phyloP scores from a whole-genome alignment of 2,888 invertebrate genomes.

The Athetis lepigone region DNA sequence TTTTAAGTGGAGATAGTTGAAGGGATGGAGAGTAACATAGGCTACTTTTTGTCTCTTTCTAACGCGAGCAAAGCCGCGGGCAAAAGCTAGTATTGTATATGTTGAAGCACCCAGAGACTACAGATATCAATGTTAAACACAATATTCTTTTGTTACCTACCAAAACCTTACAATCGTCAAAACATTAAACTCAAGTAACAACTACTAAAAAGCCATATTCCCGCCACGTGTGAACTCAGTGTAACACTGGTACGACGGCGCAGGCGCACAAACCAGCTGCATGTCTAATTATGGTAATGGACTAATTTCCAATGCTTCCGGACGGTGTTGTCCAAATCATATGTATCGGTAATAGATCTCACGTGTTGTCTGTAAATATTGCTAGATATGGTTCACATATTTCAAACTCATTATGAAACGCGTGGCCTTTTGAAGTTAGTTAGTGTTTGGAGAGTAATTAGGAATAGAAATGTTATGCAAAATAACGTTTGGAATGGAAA shows the following conservation, averaged over 20 bases:
- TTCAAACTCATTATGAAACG: constrained; percentile 11
- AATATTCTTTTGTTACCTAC: no score
- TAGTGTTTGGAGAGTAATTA: not conserved
- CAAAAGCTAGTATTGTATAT: no score
- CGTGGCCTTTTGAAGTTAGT: constrained; percentile 24
- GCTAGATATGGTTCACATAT: constrained; percentile 25
- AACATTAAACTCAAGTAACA: not conserved
- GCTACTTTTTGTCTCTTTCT: no score
- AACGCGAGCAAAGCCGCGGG: no score
- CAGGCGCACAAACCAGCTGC: constrained; percentile 65
- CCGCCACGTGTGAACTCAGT: constrained; percentile 16
- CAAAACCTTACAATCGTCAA: no score
- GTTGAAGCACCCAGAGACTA: no score
- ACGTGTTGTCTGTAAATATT: constrained; percentile 33
- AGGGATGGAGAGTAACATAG: no score
- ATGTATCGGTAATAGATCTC: constrained; percentile 63
- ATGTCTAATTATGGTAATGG: constrained; percentile 80
- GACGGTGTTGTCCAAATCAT: constrained; percentile 52
- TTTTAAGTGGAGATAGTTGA: no score
- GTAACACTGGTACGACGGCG: constrained; percentile 37
- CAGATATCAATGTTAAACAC: no score
- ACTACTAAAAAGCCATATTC: constrained; percentile 1
- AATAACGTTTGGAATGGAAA: not conserved
- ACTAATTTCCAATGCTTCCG: constrained; percentile 75
- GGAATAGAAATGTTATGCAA: not conserved